These are phyloP conservation scores for Pluvianellus socialis DNA, from an alignment of 2,113 vertebrate species.

Conservation along the genomic window DNA sequence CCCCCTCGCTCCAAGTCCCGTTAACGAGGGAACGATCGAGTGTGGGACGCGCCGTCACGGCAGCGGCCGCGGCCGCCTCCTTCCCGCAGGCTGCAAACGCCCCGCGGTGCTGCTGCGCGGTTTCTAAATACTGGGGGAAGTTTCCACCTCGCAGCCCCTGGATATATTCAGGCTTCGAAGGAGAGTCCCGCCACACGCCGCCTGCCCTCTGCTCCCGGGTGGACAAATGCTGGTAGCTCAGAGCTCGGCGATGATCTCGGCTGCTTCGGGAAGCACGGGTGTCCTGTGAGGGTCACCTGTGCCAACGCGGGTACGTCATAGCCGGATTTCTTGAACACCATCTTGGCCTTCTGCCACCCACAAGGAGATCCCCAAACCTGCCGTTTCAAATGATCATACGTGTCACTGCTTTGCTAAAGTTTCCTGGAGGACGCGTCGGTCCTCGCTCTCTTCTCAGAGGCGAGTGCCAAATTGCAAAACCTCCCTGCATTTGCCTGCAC, in stretches of 20 bases:
- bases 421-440: fast-evolving
- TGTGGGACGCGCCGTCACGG: fast-evolving
- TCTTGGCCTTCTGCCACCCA: background rate
- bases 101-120: fast-evolving
- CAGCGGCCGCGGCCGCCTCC: background rate
- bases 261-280: background rate
- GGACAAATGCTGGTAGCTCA: background rate
- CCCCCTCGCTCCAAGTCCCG: background rate
- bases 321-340: no score
- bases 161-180: fast-evolving
- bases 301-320: background rate
- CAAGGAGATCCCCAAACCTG: fast-evolving
- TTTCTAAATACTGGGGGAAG: fast-evolving
- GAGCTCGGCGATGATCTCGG: background rate
- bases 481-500: background rate
- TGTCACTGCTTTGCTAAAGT: background rate
- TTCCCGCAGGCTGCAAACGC: background rate
- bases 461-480: background rate
- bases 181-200: background rate
- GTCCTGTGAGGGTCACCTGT: background rate
- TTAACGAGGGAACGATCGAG: fast-evolving
- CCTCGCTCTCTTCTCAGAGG: background rate
- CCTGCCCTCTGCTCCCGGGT: background rate
- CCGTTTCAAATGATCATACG: fast-evolving
- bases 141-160: fast-evolving